Percentiles rank a stretch among this genome's conserved stretches.
phyloP scores from a whole-genome alignment of 2,113 vertebrate genomes.

The Eurystomus gularis region DNA sequence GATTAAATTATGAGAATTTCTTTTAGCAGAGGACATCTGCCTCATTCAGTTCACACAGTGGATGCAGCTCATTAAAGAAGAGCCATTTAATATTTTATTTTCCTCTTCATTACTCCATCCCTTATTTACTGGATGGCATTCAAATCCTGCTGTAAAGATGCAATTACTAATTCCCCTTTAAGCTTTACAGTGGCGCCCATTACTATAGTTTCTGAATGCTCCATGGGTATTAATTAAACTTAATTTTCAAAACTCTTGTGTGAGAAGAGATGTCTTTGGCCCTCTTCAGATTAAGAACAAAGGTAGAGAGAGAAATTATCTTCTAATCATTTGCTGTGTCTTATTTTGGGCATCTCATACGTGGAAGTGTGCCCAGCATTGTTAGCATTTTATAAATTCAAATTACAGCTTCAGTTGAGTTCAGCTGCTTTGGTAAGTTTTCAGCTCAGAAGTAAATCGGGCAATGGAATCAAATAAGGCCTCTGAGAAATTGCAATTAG shows the following conservation, averaged over 20 bases:
- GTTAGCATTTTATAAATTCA: conserved; percentile 26
- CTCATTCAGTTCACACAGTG: conserved; percentile 31
- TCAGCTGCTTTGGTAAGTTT: not conserved
- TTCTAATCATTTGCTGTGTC: not conserved
- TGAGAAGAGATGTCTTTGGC: not conserved
- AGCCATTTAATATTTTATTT: conserved; percentile 30
- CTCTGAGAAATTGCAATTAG: not conserved
- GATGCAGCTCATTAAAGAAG: conserved; percentile 39
- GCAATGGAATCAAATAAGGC: not conserved
- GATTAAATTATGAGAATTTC: not conserved
- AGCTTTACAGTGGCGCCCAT: not conserved
- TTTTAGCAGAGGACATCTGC: conserved; percentile 28
- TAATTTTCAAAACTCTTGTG: conserved; percentile 9
- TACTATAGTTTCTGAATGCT: conserved; percentile 3
- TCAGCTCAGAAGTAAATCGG: not conserved
- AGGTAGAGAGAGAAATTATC: not conserved
- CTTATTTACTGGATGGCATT: conserved; percentile 35
- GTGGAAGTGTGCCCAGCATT: conserved; percentile 11
- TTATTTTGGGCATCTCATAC: not conserved
- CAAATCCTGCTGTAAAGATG: conserved; percentile 32
- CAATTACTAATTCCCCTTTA: conserved; percentile 11
- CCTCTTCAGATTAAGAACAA: conserved; percentile 20
- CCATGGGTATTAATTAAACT: conserved; percentile 4
- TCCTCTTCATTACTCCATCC: conserved; percentile 1
- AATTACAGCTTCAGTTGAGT: not conserved